These are phyloP conservation scores for Batillaria attramentaria DNA, from an alignment of 1,140 invertebrate species.

Conservation along the genomic window DNA sequence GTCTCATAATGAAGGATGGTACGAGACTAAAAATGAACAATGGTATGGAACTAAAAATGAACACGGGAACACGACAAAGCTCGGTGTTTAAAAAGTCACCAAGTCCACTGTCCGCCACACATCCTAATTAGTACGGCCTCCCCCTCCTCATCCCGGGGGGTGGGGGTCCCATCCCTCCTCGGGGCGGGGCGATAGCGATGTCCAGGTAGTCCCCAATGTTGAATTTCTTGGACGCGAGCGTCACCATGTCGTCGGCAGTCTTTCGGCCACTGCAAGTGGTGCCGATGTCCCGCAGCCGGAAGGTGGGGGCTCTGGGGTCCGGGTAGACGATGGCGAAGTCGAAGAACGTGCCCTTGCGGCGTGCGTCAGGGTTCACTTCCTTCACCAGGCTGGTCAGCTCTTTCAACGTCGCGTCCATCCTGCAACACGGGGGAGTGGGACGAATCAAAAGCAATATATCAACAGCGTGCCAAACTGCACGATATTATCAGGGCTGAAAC, in stretches of 20 bases:
- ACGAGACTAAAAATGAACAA: no score
- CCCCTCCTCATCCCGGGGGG: conserved; percentile 34
- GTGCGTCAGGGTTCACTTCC: conserved; percentile 97
- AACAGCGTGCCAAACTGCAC: no score
- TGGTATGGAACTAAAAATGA: no score
- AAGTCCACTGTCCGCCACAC: neutral
- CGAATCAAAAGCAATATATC: neutral
- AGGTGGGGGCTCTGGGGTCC: conserved; percentile 85
- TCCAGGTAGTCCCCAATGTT: conserved; percentile 93
- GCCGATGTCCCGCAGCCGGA: conserved; percentile 93
- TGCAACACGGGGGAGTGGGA: conserved; percentile 29
- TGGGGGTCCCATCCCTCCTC: conserved; percentile 45
- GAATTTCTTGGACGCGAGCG: conserved; percentile 69
- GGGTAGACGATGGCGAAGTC: conserved; percentile 97
- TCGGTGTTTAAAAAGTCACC: neutral
- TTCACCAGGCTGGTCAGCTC: conserved; percentile 96
- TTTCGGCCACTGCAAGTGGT: conserved; percentile 90
- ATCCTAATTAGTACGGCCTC: conserved; percentile 45
- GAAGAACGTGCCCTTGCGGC: conserved; percentile 97
- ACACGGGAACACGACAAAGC: neutral
- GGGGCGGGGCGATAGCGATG: conserved; percentile 93
- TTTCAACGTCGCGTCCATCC: conserved; percentile 95
- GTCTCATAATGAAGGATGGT: neutral
- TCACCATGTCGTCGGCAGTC: conserved; percentile 78
- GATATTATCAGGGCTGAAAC: neutral